Evolutionary conservation across 2,797 vertebrate species (phyloP).

Genomic region (Oryzias sinensis): DNA sequence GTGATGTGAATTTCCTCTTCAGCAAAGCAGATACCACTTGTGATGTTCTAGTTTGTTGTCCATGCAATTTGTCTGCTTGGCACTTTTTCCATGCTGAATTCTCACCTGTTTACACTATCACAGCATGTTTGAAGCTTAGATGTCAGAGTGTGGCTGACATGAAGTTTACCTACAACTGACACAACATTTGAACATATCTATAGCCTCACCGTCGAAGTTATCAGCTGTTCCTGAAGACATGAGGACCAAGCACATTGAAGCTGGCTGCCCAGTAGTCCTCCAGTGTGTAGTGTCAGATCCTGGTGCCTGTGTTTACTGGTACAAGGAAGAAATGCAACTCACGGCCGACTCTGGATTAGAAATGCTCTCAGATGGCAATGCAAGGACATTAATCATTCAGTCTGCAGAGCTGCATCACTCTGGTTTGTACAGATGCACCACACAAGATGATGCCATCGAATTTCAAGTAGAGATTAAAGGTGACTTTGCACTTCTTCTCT

Average conservation of each 20-base stretch:
- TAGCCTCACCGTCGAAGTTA: slow-evolving; percentile 82
- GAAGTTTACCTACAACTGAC: slow-evolving; percentile 59
- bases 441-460: slow-evolving; percentile 75
- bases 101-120: slow-evolving; percentile 15
- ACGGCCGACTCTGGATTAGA: slow-evolving; percentile 68
- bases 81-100: slow-evolving; percentile 22
- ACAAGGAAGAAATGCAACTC: slow-evolving; percentile 74
- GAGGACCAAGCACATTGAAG: slow-evolving; percentile 72
- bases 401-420: slow-evolving; percentile 73
- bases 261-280: slow-evolving; percentile 73
- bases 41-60: slow-evolving; percentile 36
- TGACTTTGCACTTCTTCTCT: slow-evolving; percentile 78
- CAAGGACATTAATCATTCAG: slow-evolving; percentile 74
- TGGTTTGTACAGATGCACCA: slow-evolving; percentile 78
- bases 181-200: slow-evolving; percentile 73
- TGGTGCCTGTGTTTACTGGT: slow-evolving; percentile 76
- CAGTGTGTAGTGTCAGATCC: slow-evolving; percentile 78
- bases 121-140: slow-evolving; percentile 45
- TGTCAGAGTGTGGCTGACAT: slow-evolving; percentile 23
- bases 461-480: slow-evolving; percentile 86
- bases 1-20: slow-evolving; percentile 37
- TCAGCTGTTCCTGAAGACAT: slow-evolving; percentile 73
- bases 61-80: slow-evolving; percentile 37
- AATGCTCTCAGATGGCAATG: slow-evolving; percentile 71
- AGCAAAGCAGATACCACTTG: slow-evolving; percentile 55